Evolutionary conservation across 2,113 vertebrate species (phyloP).

Genomic region (Oncorhynchus masou): DNA sequence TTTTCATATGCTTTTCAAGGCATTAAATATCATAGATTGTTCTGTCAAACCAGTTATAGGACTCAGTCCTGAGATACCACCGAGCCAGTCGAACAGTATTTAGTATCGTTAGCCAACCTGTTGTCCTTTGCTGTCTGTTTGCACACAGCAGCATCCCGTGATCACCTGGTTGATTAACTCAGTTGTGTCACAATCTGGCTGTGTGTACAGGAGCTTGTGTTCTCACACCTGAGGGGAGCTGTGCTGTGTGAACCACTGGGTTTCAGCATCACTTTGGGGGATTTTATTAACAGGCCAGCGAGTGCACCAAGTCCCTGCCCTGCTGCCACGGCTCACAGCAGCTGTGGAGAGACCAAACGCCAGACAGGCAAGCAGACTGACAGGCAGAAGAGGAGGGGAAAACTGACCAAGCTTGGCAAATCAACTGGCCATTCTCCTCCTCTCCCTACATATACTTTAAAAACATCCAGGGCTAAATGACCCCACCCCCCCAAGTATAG

Average conservation of each 20-base stretch:
- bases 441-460: conserved; percentile 8
- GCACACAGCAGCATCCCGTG: background rate
- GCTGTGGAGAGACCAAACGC: conserved; percentile 42
- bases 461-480: conserved; percentile 2
- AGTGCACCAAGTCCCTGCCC: conserved; percentile 57
- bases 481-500: conserved; percentile 32
- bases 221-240: conserved; percentile 65
- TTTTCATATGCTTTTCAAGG: no score
- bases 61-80: background rate
- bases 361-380: conserved; percentile 7
- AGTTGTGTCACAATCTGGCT: conserved; percentile 37
- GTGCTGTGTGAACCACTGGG: conserved; percentile 52
- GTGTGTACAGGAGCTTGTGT: conserved; percentile 58
- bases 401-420: conserved; percentile 49
- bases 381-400: conserved; percentile 14
- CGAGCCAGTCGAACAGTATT: background rate
- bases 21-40: no score
- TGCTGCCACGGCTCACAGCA: conserved; percentile 27
- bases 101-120: background rate
- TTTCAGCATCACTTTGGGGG: conserved; percentile 71
- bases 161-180: conserved; percentile 36
- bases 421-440: conserved; percentile 25
- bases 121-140: conserved; percentile 9
- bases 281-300: conserved; percentile 70
- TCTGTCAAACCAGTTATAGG: background rate